A percentile compares a stretch with the other conserved stretches of the same genome.
phyloP scores from a whole-genome alignment of 1,140 invertebrate genomes.

The Drosophila pectinifera region DNA sequence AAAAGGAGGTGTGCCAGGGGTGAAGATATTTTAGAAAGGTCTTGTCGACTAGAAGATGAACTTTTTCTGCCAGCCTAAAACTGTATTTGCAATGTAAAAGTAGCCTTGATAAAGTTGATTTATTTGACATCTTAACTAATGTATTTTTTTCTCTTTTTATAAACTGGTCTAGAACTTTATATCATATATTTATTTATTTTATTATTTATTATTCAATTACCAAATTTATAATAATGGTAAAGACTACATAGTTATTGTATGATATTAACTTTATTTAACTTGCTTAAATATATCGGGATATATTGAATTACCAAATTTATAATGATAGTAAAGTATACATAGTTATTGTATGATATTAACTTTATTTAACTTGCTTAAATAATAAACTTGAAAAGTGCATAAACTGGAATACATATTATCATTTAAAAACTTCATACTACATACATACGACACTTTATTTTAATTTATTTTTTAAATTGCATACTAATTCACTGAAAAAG shows the following conservation, averaged over 20 bases:
- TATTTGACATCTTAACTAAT: neutral
- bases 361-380: neutral
- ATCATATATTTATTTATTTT: no score
- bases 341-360: no score
- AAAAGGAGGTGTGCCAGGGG: slow-evolving; percentile 5
- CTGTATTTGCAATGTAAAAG: no score
- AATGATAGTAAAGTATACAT: no score
- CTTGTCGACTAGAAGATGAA: neutral
- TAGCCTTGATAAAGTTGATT: neutral
- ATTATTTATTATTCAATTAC: no score
- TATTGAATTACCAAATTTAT: no score
- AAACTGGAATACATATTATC: no score
- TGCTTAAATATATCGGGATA: neutral
- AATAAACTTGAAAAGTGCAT: no score
- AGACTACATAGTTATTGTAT: no score
- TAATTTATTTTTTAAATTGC: neutral
- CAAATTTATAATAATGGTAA: no score
- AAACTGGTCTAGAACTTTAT: neutral
- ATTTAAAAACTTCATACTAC: no score
- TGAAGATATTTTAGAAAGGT: neutral
- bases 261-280: neutral
- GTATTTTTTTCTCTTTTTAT: neutral
- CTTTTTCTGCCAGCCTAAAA: neutral
- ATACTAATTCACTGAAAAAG: neutral
- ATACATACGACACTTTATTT: no score